Conservation (phyloP, 2,888 invertebrate species). For the Drosophila diplacantha region DNA sequence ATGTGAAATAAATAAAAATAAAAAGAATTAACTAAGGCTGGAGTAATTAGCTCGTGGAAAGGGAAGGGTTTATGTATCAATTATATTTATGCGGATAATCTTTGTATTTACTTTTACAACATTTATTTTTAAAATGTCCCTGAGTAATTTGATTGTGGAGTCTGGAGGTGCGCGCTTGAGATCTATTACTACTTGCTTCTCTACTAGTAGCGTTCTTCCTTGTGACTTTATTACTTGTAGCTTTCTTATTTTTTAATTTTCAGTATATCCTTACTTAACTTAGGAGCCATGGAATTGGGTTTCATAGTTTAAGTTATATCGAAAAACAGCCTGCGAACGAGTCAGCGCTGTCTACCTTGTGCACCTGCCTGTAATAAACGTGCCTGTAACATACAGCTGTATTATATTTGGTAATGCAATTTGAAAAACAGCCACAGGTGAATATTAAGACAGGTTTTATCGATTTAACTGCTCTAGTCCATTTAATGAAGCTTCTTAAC, state of each 20-base stretch:
- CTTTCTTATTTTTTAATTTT: not conserved
- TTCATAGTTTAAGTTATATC: not conserved
- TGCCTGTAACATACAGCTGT: not conserved
- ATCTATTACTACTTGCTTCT: too few relatives aligned
- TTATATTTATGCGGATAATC: not conserved
- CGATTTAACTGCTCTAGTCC: not conserved
- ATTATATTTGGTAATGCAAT: slow-evolving; percentile 4
- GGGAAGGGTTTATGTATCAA: not conserved
- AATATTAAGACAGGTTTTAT: not conserved
- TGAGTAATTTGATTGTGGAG: not conserved
- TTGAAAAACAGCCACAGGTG: not conserved
- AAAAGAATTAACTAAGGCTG: too few relatives aligned
- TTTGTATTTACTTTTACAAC: too few relatives aligned
- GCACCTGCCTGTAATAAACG: not conserved
- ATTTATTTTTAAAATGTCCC: too few relatives aligned
- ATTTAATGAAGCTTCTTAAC: not conserved
- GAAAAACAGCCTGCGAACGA: not conserved
- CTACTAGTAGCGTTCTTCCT: not conserved
- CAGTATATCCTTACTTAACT: not conserved
- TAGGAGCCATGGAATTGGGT: not conserved
- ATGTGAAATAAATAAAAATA: not conserved
- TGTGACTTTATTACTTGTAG: not conserved
- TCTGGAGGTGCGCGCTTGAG: not conserved
- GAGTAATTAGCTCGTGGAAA: too few relatives aligned
- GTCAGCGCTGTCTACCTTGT: not conserved